Conservation (phyloP, 2,888 invertebrate genomes). For the Heteropelma amictum region DNA sequence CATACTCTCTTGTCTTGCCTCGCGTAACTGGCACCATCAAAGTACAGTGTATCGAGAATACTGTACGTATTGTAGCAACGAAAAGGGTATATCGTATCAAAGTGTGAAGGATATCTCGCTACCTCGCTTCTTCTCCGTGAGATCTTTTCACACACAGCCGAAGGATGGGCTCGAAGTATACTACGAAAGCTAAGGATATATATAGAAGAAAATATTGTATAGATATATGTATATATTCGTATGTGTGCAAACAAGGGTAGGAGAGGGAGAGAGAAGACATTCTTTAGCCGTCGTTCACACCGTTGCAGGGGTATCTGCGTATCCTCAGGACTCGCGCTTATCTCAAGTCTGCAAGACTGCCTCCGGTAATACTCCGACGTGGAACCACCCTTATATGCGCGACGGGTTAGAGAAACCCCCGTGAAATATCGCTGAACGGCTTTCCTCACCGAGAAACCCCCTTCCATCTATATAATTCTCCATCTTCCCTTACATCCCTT, state of each 20-base stretch:
- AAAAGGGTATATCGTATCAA: slow-evolving; percentile 20
- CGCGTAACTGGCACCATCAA: slow-evolving; percentile 37
- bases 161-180: background rate
- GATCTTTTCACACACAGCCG: slow-evolving; percentile 28
- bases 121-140: slow-evolving; percentile 21
- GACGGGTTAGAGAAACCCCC: slow-evolving; percentile 65
- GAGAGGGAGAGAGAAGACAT: slow-evolving; percentile 42
- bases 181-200: slow-evolving; percentile 1
- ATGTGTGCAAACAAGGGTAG: background rate
- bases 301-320: slow-evolving; percentile 63
- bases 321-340: slow-evolving; percentile 67
- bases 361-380: slow-evolving; percentile 73
- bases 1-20: slow-evolving; percentile 45
- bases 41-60: slow-evolving; percentile 30
- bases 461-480: slow-evolving; percentile 41
- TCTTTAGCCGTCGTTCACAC: slow-evolving; percentile 70
- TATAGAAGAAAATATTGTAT: background rate
- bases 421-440: slow-evolving; percentile 76
- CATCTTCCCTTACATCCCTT: slow-evolving; percentile 1
- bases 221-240: background rate
- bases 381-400: slow-evolving; percentile 59
- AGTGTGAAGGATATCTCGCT: slow-evolving; percentile 45
- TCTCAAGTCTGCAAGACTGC: slow-evolving; percentile 77
- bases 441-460: slow-evolving; percentile 57
- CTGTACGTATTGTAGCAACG: slow-evolving; percentile 41